phyloP scores from a whole-genome alignment of 1,140 invertebrate species.

The Danaus plexippus region DNA sequence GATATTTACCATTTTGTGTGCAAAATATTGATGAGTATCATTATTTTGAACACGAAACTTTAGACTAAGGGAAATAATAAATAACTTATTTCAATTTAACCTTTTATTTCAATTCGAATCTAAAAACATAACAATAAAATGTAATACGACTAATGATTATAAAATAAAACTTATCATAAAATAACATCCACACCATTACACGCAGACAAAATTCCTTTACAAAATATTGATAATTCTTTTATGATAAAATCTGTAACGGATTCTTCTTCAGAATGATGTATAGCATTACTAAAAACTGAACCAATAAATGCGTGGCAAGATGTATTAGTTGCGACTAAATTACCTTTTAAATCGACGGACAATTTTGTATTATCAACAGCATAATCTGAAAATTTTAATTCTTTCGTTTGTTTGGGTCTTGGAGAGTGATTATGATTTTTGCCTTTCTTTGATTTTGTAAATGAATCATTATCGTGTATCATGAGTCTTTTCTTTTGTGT shows the following conservation, averaged over 20 bases:
- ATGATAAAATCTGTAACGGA: constrained; percentile 49
- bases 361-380: constrained; percentile 17
- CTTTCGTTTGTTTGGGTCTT: too few relatives aligned
- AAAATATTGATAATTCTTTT: constrained; percentile 51
- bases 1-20: constrained; percentile 38
- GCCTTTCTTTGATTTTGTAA: too few relatives aligned
- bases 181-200: constrained; percentile 56
- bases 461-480: too few relatives aligned
- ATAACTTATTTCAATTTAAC: constrained; percentile 21
- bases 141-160: constrained; percentile 23
- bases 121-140: constrained; percentile 17
- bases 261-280: constrained; percentile 35
- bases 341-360: constrained; percentile 54
- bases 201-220: constrained; percentile 49
- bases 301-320: constrained; percentile 60
- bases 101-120: constrained; percentile 25
- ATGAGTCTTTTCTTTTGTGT: too few relatives aligned
- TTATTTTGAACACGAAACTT: constrained; percentile 63
- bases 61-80: constrained; percentile 26
- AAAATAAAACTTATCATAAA: constrained; percentile 40
- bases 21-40: constrained; percentile 49
- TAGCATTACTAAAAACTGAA: constrained; percentile 43
- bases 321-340: constrained; percentile 49
- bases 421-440: too few relatives aligned
- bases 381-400: too few relatives aligned